Evolutionary conservation across 23 tunicate species (phyloP).

Genomic region (Botrylloides violaceus): DNA sequence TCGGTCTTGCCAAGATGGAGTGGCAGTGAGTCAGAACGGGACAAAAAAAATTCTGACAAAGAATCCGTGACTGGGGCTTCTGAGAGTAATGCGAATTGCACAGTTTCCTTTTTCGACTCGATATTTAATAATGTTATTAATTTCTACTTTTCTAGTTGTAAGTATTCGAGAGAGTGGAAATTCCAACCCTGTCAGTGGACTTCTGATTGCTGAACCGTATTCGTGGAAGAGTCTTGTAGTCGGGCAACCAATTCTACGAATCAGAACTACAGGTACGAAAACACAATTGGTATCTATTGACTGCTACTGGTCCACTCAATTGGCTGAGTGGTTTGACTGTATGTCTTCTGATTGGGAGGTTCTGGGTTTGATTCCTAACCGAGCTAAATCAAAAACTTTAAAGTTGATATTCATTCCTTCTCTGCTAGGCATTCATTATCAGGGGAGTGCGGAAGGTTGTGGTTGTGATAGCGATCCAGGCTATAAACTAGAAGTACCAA

Average conservation of each 20-base stretch:
- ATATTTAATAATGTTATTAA: background rate
- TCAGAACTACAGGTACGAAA: slow-evolving; percentile 76
- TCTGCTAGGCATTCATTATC: too few relatives aligned
- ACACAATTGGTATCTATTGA: too few relatives aligned
- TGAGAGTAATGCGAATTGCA: slow-evolving; percentile 55
- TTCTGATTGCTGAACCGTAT: slow-evolving; percentile 75
- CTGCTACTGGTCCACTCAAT: too few relatives aligned
- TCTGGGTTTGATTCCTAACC: too few relatives aligned
- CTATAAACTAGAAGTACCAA: too few relatives aligned
- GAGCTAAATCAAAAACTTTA: too few relatives aligned
- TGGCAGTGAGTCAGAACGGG: slow-evolving; percentile 47
- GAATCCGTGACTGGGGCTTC: slow-evolving; percentile 60
- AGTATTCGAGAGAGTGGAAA: slow-evolving; percentile 22
- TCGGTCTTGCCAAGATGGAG: slow-evolving; percentile 81
- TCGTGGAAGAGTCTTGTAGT: slow-evolving; percentile 62
- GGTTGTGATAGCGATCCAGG: too few relatives aligned
- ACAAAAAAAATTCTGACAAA: slow-evolving; percentile 50
- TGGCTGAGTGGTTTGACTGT: too few relatives aligned
- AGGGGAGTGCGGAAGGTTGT: too few relatives aligned
- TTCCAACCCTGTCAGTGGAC: slow-evolving; percentile 22
- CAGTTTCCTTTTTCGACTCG: background rate
- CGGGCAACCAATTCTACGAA: slow-evolving; percentile 55
- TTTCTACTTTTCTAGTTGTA: slow-evolving; percentile 24
- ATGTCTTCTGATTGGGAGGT: too few relatives aligned
- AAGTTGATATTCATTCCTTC: too few relatives aligned